These are phyloP conservation scores for Diaperis boleti DNA, from an alignment of 2,888 invertebrate genomes.

Conservation along the genomic window DNA sequence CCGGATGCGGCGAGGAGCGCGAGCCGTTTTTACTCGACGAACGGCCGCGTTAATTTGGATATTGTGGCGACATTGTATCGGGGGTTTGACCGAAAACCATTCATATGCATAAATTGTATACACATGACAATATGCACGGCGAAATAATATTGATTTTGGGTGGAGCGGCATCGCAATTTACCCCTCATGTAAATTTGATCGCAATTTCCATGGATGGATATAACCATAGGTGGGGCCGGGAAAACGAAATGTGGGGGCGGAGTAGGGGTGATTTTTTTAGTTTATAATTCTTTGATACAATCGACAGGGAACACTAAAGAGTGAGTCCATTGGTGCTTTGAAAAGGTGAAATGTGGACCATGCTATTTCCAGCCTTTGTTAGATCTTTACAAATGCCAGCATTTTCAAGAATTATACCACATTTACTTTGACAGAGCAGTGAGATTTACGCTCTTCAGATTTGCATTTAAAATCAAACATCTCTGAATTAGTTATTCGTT, in stretches of 20 bases:
- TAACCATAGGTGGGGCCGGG: slow-evolving; percentile 13
- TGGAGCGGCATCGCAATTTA: slow-evolving; percentile 22
- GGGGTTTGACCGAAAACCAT: slow-evolving; percentile 2
- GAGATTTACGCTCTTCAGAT: no score
- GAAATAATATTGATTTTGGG: slow-evolving; percentile 26
- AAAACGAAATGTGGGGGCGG: background rate
- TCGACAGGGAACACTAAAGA: no score
- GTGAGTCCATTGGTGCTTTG: no score
- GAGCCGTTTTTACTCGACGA: background rate
- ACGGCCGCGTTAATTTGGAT: background rate
- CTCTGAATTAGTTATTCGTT: no score
- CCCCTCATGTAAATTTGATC: slow-evolving; percentile 26
- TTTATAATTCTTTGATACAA: no score
- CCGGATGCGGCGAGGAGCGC: background rate
- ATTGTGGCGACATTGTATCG: background rate
- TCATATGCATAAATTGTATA: slow-evolving; percentile 19
- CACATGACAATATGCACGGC: background rate
- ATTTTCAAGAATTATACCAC: no score
- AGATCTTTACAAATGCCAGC: no score
- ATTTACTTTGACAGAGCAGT: no score
- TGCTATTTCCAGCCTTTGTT: no score
- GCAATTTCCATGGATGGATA: slow-evolving; percentile 21
- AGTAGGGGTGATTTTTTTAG: background rate
- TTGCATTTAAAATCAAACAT: no score
- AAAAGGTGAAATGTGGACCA: no score